Conservation (phyloP, 2,113 vertebrate genomes). For the Dipodomys ordii region DNA sequence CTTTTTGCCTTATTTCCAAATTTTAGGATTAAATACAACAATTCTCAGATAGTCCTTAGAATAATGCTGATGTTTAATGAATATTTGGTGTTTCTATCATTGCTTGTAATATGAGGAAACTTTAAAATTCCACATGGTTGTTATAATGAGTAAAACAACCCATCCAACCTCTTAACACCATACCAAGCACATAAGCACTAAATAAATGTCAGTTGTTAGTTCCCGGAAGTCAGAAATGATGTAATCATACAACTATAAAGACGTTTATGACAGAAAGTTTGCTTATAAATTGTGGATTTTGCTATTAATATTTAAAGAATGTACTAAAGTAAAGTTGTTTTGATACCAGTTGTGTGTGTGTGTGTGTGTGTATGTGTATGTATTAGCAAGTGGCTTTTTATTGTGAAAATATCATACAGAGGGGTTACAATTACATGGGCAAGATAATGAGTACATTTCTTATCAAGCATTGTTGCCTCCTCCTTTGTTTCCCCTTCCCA, state of each 20-base stretch:
- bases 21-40: neutral
- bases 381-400: neutral
- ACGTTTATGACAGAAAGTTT: neutral
- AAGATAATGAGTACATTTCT: too few relatives aligned
- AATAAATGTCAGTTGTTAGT: neutral
- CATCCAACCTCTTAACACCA: too few relatives aligned
- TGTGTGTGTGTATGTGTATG: too few relatives aligned
- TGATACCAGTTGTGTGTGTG: neutral
- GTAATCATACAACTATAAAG: neutral
- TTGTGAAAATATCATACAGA: too few relatives aligned
- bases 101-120: neutral
- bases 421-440: too few relatives aligned
- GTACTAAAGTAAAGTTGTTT: neutral
- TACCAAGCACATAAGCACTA: neutral
- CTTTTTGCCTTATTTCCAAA: neutral
- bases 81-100: neutral
- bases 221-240: neutral
- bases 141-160: neutral
- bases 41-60: neutral
- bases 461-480: too few relatives aligned
- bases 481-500: too few relatives aligned
- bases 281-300: conserved; percentile 24
- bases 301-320: neutral
- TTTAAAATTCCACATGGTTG: neutral
- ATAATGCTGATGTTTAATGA: neutral